Evolutionary conservation across 1,140 invertebrate genomes (phyloP).

Genomic region (Cydia amplana): DNA sequence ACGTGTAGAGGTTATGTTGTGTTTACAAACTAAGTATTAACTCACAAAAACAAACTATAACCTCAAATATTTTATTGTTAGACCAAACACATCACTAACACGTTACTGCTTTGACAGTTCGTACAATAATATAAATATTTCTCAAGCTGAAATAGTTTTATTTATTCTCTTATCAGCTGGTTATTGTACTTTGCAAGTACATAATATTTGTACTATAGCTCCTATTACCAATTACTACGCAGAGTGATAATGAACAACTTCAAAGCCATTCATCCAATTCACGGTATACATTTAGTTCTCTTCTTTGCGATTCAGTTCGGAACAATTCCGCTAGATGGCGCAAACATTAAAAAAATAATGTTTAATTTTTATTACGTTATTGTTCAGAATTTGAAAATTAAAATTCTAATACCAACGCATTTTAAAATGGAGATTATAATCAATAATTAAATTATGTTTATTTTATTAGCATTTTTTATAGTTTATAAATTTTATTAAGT

Average conservation of each 20-base stretch:
- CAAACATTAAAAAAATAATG: neutral
- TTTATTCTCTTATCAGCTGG: slow-evolving; percentile 31
- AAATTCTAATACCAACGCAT: no score
- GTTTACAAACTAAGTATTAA: slow-evolving; percentile 29
- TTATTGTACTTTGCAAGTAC: slow-evolving; percentile 8
- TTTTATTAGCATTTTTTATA: neutral
- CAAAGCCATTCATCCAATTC: slow-evolving; percentile 16
- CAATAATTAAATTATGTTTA: neutral
- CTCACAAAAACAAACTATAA: slow-evolving; percentile 23
- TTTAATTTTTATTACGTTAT: no score
- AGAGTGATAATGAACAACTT: slow-evolving; percentile 14
- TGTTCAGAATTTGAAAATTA: no score
- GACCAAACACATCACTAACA: slow-evolving; percentile 9
- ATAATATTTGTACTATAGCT: slow-evolving; percentile 6
- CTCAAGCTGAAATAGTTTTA: slow-evolving; percentile 1
- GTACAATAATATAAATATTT: neutral
- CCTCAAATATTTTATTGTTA: slow-evolving; percentile 15
- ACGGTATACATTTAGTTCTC: neutral
- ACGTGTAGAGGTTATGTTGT: slow-evolving; percentile 24
- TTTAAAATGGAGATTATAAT: no score
- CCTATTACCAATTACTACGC: slow-evolving; percentile 23
- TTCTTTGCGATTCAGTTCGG: neutral
- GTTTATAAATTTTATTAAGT: neutral
- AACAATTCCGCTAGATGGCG: slow-evolving; percentile 18
- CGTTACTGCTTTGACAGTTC: neutral